Conservation (phyloP, 2,113 vertebrate species). For the Cnemophilus loriae region DNA sequence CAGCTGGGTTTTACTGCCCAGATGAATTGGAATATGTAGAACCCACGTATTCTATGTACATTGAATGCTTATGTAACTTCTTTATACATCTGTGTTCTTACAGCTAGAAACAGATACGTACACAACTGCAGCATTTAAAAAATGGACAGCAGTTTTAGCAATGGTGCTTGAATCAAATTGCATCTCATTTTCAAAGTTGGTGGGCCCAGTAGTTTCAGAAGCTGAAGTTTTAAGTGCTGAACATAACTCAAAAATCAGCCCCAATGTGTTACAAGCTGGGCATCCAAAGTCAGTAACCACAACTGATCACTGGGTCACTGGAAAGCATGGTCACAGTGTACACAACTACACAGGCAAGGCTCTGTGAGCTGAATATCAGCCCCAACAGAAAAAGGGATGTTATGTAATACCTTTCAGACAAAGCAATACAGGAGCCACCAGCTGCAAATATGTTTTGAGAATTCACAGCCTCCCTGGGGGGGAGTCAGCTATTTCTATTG, state of each 20-base stretch:
- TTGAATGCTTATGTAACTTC: background rate
- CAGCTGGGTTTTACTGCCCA: background rate
- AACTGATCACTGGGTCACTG: background rate
- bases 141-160: background rate
- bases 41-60: background rate
- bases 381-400: background rate
- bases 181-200: conserved; percentile 16
- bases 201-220: background rate
- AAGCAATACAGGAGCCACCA: background rate
- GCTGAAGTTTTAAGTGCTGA: background rate
- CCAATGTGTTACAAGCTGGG: background rate
- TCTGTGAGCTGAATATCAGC: background rate
- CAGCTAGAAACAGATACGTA: background rate
- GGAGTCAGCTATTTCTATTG: background rate
- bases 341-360: background rate
- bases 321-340: background rate
- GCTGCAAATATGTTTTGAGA: background rate
- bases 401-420: background rate
- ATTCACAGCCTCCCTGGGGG: background rate
- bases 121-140: background rate
- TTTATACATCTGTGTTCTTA: background rate
- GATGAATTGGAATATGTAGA: background rate
- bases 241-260: background rate
- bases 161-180: background rate
- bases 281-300: background rate